Evolutionary conservation across 2,113 vertebrate species (phyloP).

Genomic region (Campylorhamphus procurvoides): DNA sequence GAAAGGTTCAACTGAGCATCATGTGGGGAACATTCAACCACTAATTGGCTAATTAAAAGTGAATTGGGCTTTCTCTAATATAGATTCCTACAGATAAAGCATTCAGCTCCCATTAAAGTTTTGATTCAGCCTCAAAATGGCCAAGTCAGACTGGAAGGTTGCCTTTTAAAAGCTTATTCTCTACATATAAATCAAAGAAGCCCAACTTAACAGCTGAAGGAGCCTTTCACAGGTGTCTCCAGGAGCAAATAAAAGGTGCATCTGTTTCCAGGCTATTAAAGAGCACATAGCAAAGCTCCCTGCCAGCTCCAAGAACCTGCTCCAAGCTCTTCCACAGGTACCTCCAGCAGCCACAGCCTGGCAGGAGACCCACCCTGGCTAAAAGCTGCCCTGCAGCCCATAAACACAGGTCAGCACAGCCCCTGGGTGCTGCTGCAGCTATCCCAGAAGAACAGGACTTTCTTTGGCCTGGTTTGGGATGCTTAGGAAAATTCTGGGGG

Average conservation of each 20-base stretch:
- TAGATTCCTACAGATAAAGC: conserved; percentile 21
- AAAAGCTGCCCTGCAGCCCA: neutral
- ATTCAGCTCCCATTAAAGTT: neutral
- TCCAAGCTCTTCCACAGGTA: neutral
- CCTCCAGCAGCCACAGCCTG: neutral
- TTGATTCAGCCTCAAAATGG: neutral
- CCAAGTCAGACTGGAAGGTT: neutral
- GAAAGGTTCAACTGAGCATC: neutral
- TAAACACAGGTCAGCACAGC: neutral
- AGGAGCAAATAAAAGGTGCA: neutral
- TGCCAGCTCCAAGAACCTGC: neutral
- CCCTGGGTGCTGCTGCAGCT: neutral
- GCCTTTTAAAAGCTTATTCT: neutral
- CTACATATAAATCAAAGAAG: neutral
- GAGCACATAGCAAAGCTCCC: neutral
- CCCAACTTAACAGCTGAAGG: neutral
- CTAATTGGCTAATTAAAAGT: conserved; percentile 53
- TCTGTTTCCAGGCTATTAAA: neutral
- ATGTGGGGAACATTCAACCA: neutral
- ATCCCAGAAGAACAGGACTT: neutral
- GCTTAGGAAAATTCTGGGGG: neutral
- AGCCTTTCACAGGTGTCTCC: neutral
- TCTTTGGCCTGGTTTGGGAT: neutral
- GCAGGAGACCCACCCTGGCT: neutral
- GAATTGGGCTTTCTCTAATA: neutral